A percentile compares a stretch with the other conserved stretches of the same genome.
Evolutionary conservation across 92 coral and sea anemone species (phyloP).

Genomic region (Epizoanthus rinbou): DNA sequence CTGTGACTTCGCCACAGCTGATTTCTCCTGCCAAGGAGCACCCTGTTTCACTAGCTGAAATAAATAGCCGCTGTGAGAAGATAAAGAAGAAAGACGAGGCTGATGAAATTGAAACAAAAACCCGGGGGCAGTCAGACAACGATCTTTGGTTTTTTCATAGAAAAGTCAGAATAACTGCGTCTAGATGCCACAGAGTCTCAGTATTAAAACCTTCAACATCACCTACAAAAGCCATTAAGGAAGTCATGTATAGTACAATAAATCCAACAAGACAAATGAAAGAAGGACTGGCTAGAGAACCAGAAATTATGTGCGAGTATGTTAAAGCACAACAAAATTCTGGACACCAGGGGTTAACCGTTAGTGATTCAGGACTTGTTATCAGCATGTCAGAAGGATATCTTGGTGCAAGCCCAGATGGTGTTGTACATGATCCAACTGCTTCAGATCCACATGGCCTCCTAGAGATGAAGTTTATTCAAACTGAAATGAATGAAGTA

Average conservation of each 20-base stretch:
- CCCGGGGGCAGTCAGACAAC: conserved; percentile 27
- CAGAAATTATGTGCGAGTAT: conserved; percentile 26
- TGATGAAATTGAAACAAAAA: conserved; percentile 5
- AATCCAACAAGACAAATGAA: conserved; percentile 25
- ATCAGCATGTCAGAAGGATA: conserved; percentile 36
- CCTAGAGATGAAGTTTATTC: conserved; percentile 53
- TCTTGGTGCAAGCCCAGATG: conserved; percentile 40
- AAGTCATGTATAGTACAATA: neutral
- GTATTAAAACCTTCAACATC: conserved; percentile 25
- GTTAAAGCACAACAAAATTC: conserved; percentile 6
- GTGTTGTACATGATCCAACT: conserved; percentile 37
- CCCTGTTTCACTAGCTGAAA: neutral
- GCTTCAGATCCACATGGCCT: conserved; percentile 49
- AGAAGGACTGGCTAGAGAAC: conserved; percentile 27
- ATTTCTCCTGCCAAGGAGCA: neutral
- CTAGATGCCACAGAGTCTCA: conserved; percentile 26
- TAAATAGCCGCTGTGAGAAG: neutral
- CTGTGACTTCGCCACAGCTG: neutral
- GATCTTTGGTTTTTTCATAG: conserved; percentile 29
- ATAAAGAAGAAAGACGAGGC: neutral
- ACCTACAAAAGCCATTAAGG: conserved; percentile 38
- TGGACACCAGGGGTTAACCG: conserved; percentile 26
- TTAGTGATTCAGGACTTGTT: conserved; percentile 24
- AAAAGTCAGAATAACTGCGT: conserved; percentile 35
- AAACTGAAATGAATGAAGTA: conserved; percentile 35